Percentiles rank a stretch among this genome's conserved stretches.
phyloP scores from a whole-genome alignment of 2,113 vertebrate species.

The Nothoprocta perdicaria region DNA sequence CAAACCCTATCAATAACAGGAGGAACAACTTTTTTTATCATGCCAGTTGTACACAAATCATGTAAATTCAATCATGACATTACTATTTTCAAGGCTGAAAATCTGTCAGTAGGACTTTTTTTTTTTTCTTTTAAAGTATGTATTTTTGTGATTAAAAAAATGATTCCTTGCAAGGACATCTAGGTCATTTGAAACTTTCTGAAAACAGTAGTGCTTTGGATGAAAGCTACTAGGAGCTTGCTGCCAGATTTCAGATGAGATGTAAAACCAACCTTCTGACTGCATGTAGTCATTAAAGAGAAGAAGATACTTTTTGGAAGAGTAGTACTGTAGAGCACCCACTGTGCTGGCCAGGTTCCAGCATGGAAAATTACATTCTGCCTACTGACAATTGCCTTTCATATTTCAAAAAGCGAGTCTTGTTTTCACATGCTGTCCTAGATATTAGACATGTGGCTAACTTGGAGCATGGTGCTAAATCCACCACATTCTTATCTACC shows the following conservation, averaged over 20 bases:
- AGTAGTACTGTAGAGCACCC: neutral
- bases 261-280: neutral
- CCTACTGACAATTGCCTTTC: neutral
- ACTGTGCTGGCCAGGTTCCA: neutral
- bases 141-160: neutral
- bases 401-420: neutral
- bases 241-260: neutral
- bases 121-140: neutral
- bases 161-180: neutral
- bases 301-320: constrained; percentile 4
- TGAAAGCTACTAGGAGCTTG: neutral
- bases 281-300: neutral
- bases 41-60: neutral
- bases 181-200: neutral
- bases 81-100: neutral
- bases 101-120: neutral
- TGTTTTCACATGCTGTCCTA: neutral
- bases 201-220: neutral
- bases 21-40: neutral
- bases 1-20: neutral
- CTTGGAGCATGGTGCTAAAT: neutral
- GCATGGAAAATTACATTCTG: constrained; percentile 1
- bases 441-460: neutral
- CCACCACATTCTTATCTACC: constrained; percentile 36
- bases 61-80: neutral